Conservation (phyloP, 2,888 invertebrate species). For the Acanthacorydalis orientalis region DNA sequence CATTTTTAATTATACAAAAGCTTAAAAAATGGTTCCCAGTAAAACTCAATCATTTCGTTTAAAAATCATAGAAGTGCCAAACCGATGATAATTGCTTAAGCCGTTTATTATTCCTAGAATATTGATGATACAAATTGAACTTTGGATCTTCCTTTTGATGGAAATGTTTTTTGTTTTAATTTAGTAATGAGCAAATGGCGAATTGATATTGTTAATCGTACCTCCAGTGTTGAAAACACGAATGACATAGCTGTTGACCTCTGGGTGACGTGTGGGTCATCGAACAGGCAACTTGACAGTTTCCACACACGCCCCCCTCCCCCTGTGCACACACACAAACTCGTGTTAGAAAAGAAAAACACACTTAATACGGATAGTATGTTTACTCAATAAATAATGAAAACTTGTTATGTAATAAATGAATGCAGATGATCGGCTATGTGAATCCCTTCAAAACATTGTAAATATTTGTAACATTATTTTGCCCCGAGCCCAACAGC, state of each 20-base stretch:
- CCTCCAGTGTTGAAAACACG: slow-evolving; percentile 78
- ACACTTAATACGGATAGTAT: background rate
- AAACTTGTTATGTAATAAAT: background rate
- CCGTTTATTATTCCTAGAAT: too few relatives aligned
- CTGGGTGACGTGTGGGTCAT: slow-evolving; percentile 57
- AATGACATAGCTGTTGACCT: slow-evolving; percentile 61
- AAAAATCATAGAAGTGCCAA: too few relatives aligned
- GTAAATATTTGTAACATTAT: too few relatives aligned
- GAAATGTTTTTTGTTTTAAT: background rate
- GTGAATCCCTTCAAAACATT: too few relatives aligned
- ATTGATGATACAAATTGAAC: too few relatives aligned
- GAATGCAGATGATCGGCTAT: background rate
- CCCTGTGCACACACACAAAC: slow-evolving; percentile 17
- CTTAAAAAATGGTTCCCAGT: too few relatives aligned
- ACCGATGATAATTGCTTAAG: too few relatives aligned
- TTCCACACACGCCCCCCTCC: slow-evolving; percentile 29
- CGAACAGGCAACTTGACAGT: slow-evolving; percentile 60
- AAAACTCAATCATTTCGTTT: too few relatives aligned
- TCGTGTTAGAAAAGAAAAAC: background rate
- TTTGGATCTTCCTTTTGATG: background rate
- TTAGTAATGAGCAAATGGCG: too few relatives aligned
- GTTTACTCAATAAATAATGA: background rate
- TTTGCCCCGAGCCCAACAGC: too few relatives aligned
- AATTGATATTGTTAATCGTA: slow-evolving; percentile 25
- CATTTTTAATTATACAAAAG: too few relatives aligned